These are phyloP conservation scores for Solenopsis fugax DNA, from an alignment of 1,140 invertebrate genomes.

Conservation along the genomic window DNA sequence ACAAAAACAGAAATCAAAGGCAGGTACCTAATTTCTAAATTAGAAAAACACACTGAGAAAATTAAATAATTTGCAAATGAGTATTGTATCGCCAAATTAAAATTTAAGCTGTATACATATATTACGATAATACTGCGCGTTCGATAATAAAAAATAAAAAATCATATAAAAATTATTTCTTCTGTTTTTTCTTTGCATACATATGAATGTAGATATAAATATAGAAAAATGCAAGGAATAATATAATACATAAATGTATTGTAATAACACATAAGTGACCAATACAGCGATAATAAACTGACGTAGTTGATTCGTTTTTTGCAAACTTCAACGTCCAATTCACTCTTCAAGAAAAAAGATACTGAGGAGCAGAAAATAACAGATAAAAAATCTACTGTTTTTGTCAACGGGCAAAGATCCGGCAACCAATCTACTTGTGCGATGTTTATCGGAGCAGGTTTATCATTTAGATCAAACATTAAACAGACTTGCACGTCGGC, in stretches of 20 bases:
- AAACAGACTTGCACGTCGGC: not conserved
- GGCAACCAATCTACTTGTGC: not conserved
- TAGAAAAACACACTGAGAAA: not conserved
- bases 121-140: not conserved
- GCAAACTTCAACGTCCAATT: not conserved
- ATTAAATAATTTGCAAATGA: not conserved
- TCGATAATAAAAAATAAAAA: not conserved
- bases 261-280: not conserved
- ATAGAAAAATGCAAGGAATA: not conserved
- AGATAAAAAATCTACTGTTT: not conserved
- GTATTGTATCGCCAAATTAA: not conserved
- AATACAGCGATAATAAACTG: not conserved
- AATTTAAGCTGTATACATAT: not conserved
- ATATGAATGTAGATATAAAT: not conserved
- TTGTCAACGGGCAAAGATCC: not conserved
- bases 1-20: not conserved
- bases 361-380: not conserved
- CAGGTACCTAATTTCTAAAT: not conserved
- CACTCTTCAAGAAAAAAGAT: not conserved
- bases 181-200: not conserved
- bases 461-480: not conserved
- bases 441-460: not conserved
- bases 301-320: not conserved
- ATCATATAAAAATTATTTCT: not conserved
- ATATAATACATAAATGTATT: not conserved